Evolutionary conservation across 2,113 vertebrate species (phyloP), one percentile per base, ranked within the genome.

Genomic region (Cettia cetti): DNA sequence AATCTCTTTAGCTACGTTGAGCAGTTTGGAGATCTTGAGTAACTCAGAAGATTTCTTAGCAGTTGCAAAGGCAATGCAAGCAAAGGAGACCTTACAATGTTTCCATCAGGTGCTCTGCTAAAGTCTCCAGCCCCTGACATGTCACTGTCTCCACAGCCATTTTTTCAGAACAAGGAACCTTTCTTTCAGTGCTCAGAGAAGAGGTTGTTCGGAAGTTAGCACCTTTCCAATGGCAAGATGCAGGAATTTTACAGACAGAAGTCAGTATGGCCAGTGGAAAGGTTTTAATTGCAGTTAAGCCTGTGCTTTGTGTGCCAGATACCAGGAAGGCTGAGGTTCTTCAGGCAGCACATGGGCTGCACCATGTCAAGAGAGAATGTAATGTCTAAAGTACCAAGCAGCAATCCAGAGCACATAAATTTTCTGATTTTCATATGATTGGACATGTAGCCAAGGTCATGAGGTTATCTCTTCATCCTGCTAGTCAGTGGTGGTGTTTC

Each of bases 271-370:
- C 15, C 28, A 44, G 4, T 35, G 33, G 9, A 23, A 64, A 64
- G 12, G 14, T 49, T 54, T 63, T 35, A 45, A 27, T 17, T 79
- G 33, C 28, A 69, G 16, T 9, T 40, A 66, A 76, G 8, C 8
- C n/a, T n/a, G 3, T 0, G 0, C 9, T 44, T 72, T 57, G 2
- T n/a, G 23, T 31, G 15, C 26, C 28, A 60, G 26, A 4, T 42
- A 27, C 3, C 28, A 37, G 61, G 57, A 71, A 71, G 6, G 4
- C 6, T 37, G 47, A 27, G 47, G 39, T 63, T 65, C 16, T 61
- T 84, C 10, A 11, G 33, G 31, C 9, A 63, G 5, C 11, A 39
- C 7, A 7, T 8, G 15, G 28, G 9, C 18, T 88, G 47, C 10
- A 50, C 8, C 9, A 42, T 11, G n/a, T 54, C 24, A n/a, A 42